A percentile compares a stretch with the other conserved stretches of the same genome.
phyloP scores from a whole-genome alignment of 2,797 vertebrate genomes.

The Urocyon cinereoargenteus region DNA sequence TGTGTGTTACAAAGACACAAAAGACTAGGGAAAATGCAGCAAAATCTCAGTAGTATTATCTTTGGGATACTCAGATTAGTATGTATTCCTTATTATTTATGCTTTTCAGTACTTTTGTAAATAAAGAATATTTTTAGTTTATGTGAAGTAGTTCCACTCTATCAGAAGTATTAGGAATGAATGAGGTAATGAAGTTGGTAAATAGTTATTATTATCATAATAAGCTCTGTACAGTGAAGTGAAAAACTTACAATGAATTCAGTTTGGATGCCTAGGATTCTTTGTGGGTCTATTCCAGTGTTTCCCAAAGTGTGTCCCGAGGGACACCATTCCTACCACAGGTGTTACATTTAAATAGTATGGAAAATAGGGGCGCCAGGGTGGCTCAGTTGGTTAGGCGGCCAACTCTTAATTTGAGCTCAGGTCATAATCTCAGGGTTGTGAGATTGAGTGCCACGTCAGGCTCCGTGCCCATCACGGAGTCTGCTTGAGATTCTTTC shows the following conservation, averaged over 20 bases:
- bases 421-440: background rate
- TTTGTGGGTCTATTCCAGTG: background rate
- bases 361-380: background rate
- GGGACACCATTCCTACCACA: background rate
- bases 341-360: background rate
- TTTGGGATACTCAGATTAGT: background rate
- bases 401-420: background rate
- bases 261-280: background rate
- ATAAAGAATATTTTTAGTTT: background rate
- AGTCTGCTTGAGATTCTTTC: background rate
- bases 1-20: background rate
- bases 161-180: background rate
- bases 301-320: background rate
- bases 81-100: background rate
- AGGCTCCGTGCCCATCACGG: background rate
- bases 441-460: background rate
- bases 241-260: background rate
- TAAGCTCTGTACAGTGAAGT: background rate
- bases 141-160: background rate
- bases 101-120: background rate
- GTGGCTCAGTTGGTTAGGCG: background rate
- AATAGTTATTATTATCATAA: background rate
- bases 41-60: background rate
- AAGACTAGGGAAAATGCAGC: background rate
- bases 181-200: background rate